Conservation (phyloP, 1,140 invertebrate genomes). For the Drosophila jambulina region DNA sequence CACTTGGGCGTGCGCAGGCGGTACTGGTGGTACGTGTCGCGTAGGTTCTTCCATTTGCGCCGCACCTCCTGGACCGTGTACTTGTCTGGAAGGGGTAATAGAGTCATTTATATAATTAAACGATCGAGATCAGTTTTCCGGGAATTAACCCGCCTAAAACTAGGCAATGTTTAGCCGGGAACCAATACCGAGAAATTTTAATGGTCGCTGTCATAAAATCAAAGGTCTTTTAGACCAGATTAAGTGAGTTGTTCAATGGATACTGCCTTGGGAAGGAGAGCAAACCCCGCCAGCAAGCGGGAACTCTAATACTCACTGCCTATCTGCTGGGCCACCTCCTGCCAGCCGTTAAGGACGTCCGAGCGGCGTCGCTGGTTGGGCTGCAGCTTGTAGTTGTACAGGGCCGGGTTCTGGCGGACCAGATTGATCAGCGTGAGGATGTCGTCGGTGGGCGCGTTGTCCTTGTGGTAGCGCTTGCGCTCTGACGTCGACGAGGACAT, state of each 20-base stretch:
- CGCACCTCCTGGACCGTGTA: constrained; percentile 81
- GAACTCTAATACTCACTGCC: constrained; percentile 65
- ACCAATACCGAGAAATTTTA: background rate
- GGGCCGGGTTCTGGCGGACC: constrained; percentile 77
- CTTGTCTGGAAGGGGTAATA: constrained; percentile 53
- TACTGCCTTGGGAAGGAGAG: background rate
- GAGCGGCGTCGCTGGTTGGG: constrained; percentile 76
- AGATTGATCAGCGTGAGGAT: constrained; percentile 79
- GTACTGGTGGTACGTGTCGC: constrained; percentile 83
- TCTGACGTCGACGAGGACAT: constrained; percentile 67
- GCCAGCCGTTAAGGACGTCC: constrained; percentile 77
- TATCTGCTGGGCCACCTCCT: constrained; percentile 74
- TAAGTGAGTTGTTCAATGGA: background rate
- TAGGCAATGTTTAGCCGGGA: background rate
- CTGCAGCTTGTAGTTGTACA: constrained; percentile 83
- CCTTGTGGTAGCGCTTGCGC: constrained; percentile 84
- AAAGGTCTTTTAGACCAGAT: background rate
- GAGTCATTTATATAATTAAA: no score
- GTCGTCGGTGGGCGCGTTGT: constrained; percentile 78
- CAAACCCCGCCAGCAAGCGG: no score
- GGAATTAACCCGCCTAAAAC: background rate
- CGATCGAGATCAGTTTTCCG: background rate
- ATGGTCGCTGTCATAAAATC: background rate
- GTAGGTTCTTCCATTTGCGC: constrained; percentile 81
- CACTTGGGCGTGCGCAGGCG: constrained; percentile 78